phyloP scores from a whole-genome alignment of 2,888 invertebrate species.

The Aphidoletes aphidimyza region DNA sequence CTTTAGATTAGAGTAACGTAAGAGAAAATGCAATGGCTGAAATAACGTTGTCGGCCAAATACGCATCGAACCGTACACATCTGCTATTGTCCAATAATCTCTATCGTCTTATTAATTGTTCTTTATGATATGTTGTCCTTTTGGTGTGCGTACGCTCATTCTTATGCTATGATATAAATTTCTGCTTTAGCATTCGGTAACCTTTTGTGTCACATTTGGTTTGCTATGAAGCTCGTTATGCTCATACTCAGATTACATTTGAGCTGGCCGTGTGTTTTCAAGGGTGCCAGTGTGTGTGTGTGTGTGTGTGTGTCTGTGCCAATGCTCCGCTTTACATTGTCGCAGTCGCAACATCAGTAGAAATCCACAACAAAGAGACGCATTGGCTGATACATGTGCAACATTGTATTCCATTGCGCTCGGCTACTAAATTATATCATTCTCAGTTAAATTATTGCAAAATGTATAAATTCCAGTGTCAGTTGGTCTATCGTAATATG shows the following conservation, averaged over 20 bases:
- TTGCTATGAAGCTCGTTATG: constrained; percentile 26
- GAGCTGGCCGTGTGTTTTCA: constrained; percentile 1
- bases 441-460: constrained; percentile 32
- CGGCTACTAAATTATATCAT: constrained; percentile 15
- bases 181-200: neutral
- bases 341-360: no score
- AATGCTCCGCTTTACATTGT: neutral
- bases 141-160: neutral
- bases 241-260: neutral
- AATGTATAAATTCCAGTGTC: constrained; percentile 6
- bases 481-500: neutral
- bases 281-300: neutral
- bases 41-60: neutral
- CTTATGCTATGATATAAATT: neutral
- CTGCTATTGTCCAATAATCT: constrained; percentile 31
- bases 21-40: neutral
- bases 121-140: constrained; percentile 45
- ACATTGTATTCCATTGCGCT: neutral
- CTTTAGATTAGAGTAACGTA: neutral
- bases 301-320: neutral
- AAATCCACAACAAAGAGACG: no score
- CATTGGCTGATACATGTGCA: neutral
- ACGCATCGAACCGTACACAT: neutral
- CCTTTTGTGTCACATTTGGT: constrained; percentile 43
- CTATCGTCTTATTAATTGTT: constrained; percentile 40